phyloP scores from a whole-genome alignment of 2,113 vertebrate species.

The Campylomormyrus tamandua region DNA sequence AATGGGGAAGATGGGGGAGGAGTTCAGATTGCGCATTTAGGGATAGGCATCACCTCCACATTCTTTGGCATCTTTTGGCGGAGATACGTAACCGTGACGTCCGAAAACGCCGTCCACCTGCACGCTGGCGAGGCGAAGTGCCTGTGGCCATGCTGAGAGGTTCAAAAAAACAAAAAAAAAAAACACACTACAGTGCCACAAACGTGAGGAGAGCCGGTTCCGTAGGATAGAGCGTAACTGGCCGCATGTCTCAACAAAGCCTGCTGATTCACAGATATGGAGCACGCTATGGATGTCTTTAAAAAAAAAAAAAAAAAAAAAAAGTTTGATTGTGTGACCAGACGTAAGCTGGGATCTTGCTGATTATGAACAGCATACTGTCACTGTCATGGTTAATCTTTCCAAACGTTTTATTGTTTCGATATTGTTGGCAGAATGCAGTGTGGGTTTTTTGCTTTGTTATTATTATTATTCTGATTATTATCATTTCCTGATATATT shows the following conservation, averaged over 20 bases:
- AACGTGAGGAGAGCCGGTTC: neutral
- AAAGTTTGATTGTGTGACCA: constrained; percentile 19
- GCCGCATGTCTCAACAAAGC: neutral
- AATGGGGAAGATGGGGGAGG: neutral
- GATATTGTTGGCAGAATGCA: constrained; percentile 37
- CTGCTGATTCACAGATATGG: neutral
- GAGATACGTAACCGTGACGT: neutral
- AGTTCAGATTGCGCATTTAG: neutral
- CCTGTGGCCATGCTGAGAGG: neutral
- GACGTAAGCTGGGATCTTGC: constrained; percentile 20
- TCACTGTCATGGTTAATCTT: constrained; percentile 41
- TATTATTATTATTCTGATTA: constrained; percentile 41
- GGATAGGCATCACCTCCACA: neutral
- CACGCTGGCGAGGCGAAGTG: neutral
- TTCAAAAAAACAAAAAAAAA: neutral
- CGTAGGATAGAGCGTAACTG: neutral
- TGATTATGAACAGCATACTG: constrained; percentile 32
- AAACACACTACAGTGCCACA: constrained; percentile 5
- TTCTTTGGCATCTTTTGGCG: neutral
- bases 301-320: neutral
- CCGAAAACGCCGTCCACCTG: neutral
- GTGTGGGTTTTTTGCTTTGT: constrained; percentile 41
- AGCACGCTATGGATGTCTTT: constrained; percentile 1
- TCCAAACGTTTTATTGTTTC: constrained; percentile 46
- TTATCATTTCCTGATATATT: constrained; percentile 41